phyloP scores from a whole-genome alignment of 1,140 invertebrate species.

The Drosophila sulfurigaster region DNA sequence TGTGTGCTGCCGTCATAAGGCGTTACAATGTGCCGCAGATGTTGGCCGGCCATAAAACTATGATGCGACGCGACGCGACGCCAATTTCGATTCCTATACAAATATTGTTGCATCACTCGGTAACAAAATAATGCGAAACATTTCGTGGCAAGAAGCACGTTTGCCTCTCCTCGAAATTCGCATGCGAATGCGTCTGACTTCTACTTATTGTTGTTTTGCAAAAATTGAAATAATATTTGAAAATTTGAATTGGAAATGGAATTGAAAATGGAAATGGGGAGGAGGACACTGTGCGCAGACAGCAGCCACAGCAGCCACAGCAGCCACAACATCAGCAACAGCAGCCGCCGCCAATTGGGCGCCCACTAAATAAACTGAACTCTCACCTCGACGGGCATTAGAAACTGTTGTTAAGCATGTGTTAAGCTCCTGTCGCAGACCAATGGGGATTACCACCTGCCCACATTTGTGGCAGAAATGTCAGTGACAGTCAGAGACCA shows the following conservation, averaged over 20 bases:
- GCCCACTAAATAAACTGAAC: conserved; percentile 73
- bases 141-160: conserved; percentile 27
- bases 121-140: conserved; percentile 59
- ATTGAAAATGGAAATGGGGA: conserved; percentile 10
- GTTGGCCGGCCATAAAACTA: conserved; percentile 52
- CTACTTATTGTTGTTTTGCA: conserved; percentile 16
- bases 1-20: conserved; percentile 40
- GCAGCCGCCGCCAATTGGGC: conserved; percentile 53
- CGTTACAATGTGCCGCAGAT: conserved; percentile 68
- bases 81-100: conserved; percentile 47
- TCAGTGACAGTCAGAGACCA: background rate
- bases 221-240: conserved; percentile 7
- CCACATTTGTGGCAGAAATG: conserved; percentile 18
- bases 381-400: conserved; percentile 60
- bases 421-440: conserved; percentile 12
- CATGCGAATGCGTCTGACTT: conserved; percentile 15
- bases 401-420: conserved; percentile 11
- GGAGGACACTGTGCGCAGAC: conserved; percentile 40
- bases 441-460: conserved; percentile 44
- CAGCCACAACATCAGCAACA: too few species aligned
- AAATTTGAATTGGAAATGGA: conserved; percentile 25
- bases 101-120: conserved; percentile 41
- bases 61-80: conserved; percentile 38
- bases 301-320: background rate
- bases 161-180: conserved; percentile 5